These are phyloP conservation scores for Tipula confusa DNA, from an alignment of 2,888 invertebrate genomes.

Conservation along the genomic window DNA sequence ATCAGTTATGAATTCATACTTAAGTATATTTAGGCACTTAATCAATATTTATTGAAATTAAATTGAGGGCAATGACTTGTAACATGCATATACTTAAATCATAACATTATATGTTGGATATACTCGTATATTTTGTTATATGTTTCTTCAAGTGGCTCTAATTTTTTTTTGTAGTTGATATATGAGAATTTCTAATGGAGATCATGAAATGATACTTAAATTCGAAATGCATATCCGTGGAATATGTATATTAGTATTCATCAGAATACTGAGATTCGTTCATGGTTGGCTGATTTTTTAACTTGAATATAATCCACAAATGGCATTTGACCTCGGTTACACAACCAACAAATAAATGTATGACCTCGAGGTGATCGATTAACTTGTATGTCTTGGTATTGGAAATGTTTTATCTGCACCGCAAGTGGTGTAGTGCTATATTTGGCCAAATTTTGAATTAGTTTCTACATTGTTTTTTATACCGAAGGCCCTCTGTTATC, in stretches of 20 bases:
- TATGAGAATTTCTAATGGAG: background rate
- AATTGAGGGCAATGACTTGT: background rate
- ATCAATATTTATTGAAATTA: background rate
- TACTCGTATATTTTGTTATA: background rate
- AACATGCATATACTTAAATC: background rate
- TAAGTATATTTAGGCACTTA: conserved; percentile 25
- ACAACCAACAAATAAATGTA: too few relatives aligned
- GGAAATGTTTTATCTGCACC: too few relatives aligned
- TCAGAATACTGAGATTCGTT: background rate
- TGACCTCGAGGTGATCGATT: too few relatives aligned
- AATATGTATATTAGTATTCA: background rate
- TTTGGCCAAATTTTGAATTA: too few relatives aligned
- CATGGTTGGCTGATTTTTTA: too few relatives aligned
- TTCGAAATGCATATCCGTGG: background rate
- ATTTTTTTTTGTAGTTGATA: background rate
- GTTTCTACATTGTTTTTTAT: too few relatives aligned
- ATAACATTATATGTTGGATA: background rate
- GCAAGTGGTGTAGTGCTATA: too few relatives aligned
- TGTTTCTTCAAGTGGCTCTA: background rate
- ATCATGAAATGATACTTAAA: background rate
- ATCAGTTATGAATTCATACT: conserved; percentile 3
- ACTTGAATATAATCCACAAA: too few relatives aligned
- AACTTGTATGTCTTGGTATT: too few relatives aligned
- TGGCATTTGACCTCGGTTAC: too few relatives aligned
- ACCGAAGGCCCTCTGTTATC: too few relatives aligned